Conservation (phyloP, 2,113 vertebrate species). For the Chlorodrepanis virens region DNA sequence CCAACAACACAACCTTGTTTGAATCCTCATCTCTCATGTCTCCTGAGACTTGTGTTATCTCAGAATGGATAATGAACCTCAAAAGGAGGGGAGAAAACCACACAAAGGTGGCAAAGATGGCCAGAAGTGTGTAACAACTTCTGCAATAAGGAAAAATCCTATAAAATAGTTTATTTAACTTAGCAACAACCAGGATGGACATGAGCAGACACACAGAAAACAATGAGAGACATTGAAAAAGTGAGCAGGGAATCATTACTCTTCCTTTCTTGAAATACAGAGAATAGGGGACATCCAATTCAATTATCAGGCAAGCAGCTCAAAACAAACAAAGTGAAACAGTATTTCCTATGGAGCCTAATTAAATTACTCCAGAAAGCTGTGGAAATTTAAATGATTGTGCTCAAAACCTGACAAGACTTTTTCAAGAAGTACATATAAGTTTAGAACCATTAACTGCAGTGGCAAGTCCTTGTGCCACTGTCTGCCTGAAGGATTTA, state of each 20-base stretch:
- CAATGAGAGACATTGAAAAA: background rate
- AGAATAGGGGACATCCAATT: background rate
- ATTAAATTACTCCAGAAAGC: background rate
- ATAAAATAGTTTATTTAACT: background rate
- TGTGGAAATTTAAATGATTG: background rate
- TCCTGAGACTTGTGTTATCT: background rate
- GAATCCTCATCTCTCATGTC: background rate
- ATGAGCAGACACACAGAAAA: background rate
- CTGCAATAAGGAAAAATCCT: background rate
- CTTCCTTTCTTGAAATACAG: background rate
- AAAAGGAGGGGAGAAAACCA: background rate
- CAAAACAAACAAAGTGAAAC: background rate
- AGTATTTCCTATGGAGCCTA: background rate
- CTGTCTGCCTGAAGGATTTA: background rate
- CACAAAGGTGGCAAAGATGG: background rate
- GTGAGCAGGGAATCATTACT: background rate
- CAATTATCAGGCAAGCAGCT: background rate
- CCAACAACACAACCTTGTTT: background rate
- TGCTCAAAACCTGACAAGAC: background rate
- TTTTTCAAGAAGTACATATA: background rate
- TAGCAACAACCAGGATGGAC: background rate
- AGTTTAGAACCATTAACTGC: background rate
- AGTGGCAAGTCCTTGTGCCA: background rate
- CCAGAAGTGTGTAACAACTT: background rate
- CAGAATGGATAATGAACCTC: background rate